phyloP scores from a whole-genome alignment of 2,113 vertebrate species.

The Geothlypis trichas region DNA sequence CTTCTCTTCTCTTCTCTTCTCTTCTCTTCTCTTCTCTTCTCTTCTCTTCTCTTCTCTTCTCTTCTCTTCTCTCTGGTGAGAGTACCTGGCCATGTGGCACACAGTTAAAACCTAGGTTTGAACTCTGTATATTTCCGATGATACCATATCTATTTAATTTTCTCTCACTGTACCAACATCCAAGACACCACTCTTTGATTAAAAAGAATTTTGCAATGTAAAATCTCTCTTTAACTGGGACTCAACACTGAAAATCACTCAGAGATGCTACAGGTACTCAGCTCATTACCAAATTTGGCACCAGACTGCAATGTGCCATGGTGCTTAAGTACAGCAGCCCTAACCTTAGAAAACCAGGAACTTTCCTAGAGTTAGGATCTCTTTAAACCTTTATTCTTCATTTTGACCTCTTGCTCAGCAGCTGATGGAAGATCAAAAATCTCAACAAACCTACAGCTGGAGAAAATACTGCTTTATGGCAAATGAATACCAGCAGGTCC shows the following conservation, averaged over 20 bases:
- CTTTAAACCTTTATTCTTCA: not conserved
- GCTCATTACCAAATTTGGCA: not conserved
- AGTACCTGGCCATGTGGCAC: not conserved
- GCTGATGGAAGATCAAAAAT: not conserved
- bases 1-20: not conserved
- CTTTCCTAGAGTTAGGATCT: not conserved
- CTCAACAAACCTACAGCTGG: not conserved
- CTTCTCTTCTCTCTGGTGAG: not conserved
- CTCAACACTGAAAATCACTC: not conserved
- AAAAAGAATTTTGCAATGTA: not conserved
- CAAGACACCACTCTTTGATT: not conserved
- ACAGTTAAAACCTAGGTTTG: not conserved
- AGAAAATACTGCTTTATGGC: constrained; percentile 16
- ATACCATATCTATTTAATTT: not conserved
- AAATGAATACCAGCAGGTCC: not conserved
- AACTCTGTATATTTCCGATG: not conserved
- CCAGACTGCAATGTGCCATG: not conserved
- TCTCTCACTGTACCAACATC: not conserved
- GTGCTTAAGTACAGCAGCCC: not conserved
- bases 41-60: not conserved
- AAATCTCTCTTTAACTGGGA: not conserved
- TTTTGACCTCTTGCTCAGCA: not conserved
- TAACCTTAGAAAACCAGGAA: not conserved
- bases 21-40: not conserved
- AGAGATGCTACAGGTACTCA: not conserved